Conservation (phyloP, 1,140 invertebrate genomes). For the Bathynomus jamesi region DNA sequence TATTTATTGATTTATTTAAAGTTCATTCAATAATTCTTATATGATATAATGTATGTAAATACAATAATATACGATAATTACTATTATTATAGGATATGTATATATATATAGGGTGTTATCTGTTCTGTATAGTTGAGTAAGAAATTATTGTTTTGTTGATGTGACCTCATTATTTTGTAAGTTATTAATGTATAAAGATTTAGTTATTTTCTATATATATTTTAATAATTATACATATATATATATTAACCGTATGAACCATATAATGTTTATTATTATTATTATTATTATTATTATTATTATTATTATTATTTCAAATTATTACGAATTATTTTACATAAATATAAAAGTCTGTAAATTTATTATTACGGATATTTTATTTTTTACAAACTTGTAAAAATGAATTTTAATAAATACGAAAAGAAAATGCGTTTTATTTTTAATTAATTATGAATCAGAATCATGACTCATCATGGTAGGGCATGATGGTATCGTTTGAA, state of each 20-base stretch:
- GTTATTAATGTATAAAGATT: too few relatives aligned
- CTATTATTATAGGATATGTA: neutral
- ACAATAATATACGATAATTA: neutral
- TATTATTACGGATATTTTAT: neutral
- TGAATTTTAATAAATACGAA: too few relatives aligned
- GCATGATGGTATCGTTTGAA: too few relatives aligned
- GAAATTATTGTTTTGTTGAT: too few relatives aligned
- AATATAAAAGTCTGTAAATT: neutral
- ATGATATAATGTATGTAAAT: neutral
- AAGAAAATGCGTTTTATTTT: too few relatives aligned
- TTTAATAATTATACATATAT: neutral
- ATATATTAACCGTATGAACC: neutral
- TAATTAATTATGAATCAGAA: too few relatives aligned
- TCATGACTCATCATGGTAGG: too few relatives aligned
- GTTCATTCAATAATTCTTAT: too few relatives aligned
- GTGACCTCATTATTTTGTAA: too few relatives aligned
- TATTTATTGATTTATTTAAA: neutral
- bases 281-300: conserved; percentile 3
- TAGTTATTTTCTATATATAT: neutral
- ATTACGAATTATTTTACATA: neutral
- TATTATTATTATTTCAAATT: neutral
- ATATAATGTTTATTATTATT: neutral
- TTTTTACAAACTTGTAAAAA: too few relatives aligned
- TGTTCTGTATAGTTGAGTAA: too few relatives aligned
- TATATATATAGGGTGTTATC: too few relatives aligned